Percentiles rank a stretch among this genome's conserved stretches.
phyloP scores from a whole-genome alignment of 2,888 invertebrate species.

The Stenurella melanura region DNA sequence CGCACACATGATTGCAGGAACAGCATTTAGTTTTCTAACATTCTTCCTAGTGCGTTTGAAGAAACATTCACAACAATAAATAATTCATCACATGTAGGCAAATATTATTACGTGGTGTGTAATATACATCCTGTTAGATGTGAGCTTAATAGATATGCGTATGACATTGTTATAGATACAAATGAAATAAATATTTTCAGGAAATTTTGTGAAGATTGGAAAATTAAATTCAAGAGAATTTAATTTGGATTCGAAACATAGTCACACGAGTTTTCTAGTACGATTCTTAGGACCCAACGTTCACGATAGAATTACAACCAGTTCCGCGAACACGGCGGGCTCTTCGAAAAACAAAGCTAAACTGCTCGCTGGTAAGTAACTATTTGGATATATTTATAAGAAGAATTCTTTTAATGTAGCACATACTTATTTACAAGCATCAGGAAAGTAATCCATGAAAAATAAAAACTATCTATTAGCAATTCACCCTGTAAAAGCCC shows the following conservation, averaged over 20 bases:
- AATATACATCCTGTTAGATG: slow-evolving; percentile 9
- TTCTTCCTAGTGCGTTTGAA: slow-evolving; percentile 3
- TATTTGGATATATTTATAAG: too few relatives aligned
- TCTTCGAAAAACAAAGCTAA: too few relatives aligned
- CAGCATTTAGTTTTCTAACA: slow-evolving; percentile 7
- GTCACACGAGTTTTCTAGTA: neutral
- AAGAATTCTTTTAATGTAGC: too few relatives aligned
- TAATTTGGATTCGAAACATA: neutral
- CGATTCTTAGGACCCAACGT: too few relatives aligned
- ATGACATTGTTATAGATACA: neutral
- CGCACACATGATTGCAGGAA: neutral
- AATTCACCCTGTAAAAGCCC: too few relatives aligned
- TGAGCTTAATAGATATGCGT: neutral
- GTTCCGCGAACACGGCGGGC: too few relatives aligned
- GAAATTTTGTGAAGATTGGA: neutral
- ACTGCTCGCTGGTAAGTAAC: too few relatives aligned
- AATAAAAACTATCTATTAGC: too few relatives aligned
- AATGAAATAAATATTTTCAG: neutral
- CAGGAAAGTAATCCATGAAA: too few relatives aligned
- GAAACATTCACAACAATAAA: neutral
- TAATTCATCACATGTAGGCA: slow-evolving; percentile 3
- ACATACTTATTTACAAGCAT: too few relatives aligned
- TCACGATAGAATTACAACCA: too few relatives aligned
- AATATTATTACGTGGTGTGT: neutral
- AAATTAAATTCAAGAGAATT: neutral